Percentiles rank a stretch among this genome's conserved stretches.
Evolutionary conservation across 1,140 invertebrate species (phyloP).

Genomic region (Brachionus koreanus): DNA sequence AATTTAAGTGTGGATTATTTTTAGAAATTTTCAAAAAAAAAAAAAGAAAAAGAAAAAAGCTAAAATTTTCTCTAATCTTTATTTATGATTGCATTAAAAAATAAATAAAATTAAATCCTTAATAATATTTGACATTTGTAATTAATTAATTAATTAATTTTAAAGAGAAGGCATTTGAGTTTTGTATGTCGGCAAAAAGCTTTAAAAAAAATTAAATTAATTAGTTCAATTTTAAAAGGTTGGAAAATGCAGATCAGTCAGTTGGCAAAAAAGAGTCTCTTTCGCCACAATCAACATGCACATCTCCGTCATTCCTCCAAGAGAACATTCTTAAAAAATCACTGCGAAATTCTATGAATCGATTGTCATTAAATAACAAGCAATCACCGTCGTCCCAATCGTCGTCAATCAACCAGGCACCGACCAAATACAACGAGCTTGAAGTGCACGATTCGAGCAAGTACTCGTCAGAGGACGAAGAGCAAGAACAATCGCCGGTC

Average conservation of each 20-base stretch:
- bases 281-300: not conserved
- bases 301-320: conserved; percentile 13
- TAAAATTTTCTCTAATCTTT: too few species aligned
- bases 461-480: not conserved
- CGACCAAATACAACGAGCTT: conserved; percentile 1
- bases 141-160: too few species aligned
- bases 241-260: not conserved
- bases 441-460: not conserved
- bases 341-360: not conserved
- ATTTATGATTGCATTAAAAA: too few species aligned
- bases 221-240: not conserved
- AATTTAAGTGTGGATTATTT: too few species aligned
- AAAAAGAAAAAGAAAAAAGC: too few species aligned
- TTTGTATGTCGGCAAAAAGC: too few species aligned
- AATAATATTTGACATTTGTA: too few species aligned
- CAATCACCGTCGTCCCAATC: not conserved
- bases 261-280: not conserved
- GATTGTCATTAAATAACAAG: not conserved
- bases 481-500: not conserved
- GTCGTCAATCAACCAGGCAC: not conserved
- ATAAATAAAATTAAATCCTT: too few species aligned
- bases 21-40: too few species aligned
- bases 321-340: conserved; percentile 5
- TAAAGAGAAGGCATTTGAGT: too few species aligned
- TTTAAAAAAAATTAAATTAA: too few species aligned